Evolutionary conservation across 1,140 invertebrate genomes (phyloP), one percentile per base, ranked within the genome.

Genomic region (Drosophila pandora): DNA sequence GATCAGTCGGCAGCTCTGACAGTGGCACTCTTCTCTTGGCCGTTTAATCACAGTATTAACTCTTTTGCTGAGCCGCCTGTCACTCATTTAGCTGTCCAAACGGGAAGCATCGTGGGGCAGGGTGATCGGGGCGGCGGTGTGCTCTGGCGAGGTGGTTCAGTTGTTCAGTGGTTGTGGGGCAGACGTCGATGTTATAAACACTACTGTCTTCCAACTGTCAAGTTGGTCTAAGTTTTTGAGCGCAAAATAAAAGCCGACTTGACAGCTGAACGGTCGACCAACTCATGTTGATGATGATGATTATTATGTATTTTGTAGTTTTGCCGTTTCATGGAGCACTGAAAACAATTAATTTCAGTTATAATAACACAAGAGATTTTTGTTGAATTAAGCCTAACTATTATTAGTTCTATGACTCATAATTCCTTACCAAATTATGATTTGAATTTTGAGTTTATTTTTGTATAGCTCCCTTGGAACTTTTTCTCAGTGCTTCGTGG

Each of bases 41-140:
- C 81, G 78, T 90, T 90, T 90, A 90, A 90, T 90, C 90, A 89
- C 89, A 89, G 89, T 87, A 90, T 90, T 90, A 90, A 90, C 89
- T 90, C 89, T 90, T 90, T 90, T 70, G 78, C 83, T 80, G 89
- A 90, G 89, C 81, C 82, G 89, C 89, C 63, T 90, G 89, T 90
- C 89, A 90, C 63, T 90, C 89, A 80, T 76, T 79, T 82, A 58
- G 75, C 49, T 13, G 28, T 25, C 32, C 47, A 55, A 21, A 7
- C 8, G 21, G 23, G 28, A 10, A 41, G 28, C 7, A 34, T 21
- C 41, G 9, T 30, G 49, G 7, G 34, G 21, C 4, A 25, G 32
- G 17, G 17, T 17, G 17, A 17, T 17, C 17, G 17, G 5, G 13
- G 6, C 2, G 4, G 23, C 9, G 30, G 5, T 25, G 2, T 23